Evolutionary conservation across 2,113 vertebrate species (phyloP), one percentile per base, ranked within the genome.

Genomic region (Saguinus imperator): DNA sequence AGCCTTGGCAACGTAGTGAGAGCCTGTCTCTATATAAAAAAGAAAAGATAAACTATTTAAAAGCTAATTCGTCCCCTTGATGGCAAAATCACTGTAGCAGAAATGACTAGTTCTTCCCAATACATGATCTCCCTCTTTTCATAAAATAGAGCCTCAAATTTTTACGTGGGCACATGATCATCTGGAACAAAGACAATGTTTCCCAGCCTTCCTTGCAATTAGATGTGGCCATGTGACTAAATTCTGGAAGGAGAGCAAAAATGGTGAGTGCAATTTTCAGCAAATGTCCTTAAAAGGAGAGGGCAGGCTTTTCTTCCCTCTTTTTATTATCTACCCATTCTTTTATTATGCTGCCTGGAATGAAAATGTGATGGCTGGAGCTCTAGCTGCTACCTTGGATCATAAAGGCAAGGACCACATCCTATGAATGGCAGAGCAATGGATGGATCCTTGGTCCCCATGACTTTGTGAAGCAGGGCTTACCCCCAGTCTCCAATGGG

Each of bases 261-360:
- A 79, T 58, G 37, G 9, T 89, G 48, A 92, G 84, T 58, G 8
- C 27, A 92, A 76, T 64, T 89, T 70, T 73, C 2, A 72, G 64
- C 17, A 89, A 55, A 4, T 68, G 21, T n/a, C 37, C 45, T 89
- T 94, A 68, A 87, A 68, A 12, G 64, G 45, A 93, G 86, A 50
- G 16, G 52, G 32, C 25, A 57, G 57, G 43, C 6, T 88, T 57
- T 87, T 88, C 58, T 61, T 57, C 37, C 7, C 8, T 73, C 50
- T 43, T 80, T 92, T 55, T 66, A 77, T n/a, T 89, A 37, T 94
- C 82, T 10, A 45, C 17, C 18, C 37, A 45, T 87, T 75, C 27
- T 94, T 89, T 45, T 35, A n/a, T 94, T 90, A 55, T 87, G 40
- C 87, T 79, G 20, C 61, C n/a, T 92, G 52, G 76, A 86, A 90